A percentile compares a stretch with the other conserved stretches of the same genome.
Evolutionary conservation across 2,888 invertebrate genomes (phyloP).

Genomic region (Sminthurinus aureus): DNA sequence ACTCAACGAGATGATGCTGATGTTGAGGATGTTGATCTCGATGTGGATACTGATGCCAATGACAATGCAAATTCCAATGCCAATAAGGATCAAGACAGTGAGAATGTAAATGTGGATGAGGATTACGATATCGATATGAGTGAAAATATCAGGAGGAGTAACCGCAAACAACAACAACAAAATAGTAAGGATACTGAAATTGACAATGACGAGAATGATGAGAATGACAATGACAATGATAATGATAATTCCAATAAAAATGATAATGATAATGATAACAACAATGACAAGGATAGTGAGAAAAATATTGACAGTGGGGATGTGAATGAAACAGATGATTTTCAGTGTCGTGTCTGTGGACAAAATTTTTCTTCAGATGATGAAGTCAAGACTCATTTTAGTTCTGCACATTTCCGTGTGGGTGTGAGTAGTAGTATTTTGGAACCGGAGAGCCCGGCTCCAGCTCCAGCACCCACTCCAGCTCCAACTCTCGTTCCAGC

Average conservation of each 20-base stretch:
- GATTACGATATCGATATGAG: not conserved
- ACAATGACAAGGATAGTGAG: not conserved
- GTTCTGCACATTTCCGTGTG: slow-evolving; percentile 51
- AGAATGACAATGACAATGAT: not conserved
- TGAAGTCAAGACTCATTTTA: slow-evolving; percentile 53
- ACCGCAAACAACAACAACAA: not conserved
- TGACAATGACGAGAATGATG: not conserved
- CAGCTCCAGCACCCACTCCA: slow-evolving; percentile 17
- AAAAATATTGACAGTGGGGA: not conserved
- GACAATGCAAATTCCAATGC: too few relatives aligned
- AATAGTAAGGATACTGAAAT: not conserved
- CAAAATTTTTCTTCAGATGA: slow-evolving; percentile 49
- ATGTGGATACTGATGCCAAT: too few relatives aligned
- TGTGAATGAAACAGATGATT: slow-evolving; percentile 35
- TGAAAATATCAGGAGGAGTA: not conserved
- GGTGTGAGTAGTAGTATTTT: slow-evolving; percentile 45
- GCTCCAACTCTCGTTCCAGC: not conserved
- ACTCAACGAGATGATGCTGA: not conserved
- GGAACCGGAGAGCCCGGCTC: slow-evolving; percentile 58
- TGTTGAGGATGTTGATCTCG: not conserved
- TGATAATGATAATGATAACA: not conserved
- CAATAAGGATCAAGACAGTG: too few relatives aligned
- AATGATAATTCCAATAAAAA: too few relatives aligned
- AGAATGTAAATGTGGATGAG: not conserved
- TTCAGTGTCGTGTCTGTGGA: slow-evolving; percentile 41